Base-by-base conservation (phyloP, 2,113 vertebrate genomes). In the Hystrix cristata region DNA sequence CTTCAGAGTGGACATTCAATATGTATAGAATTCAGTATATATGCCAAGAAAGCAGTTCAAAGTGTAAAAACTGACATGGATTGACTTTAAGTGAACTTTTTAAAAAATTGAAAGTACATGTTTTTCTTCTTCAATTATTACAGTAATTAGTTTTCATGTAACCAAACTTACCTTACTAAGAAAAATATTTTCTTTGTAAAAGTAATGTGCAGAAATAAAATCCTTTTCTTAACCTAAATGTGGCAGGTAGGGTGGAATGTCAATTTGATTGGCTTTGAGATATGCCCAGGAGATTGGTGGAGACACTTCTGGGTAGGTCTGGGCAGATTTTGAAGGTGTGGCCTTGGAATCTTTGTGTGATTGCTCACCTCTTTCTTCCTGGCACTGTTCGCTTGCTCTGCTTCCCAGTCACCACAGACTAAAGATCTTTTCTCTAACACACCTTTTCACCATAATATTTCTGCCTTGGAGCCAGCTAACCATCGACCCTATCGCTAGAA, bases 101-200 rank as follows among this genome's bases (percentile, higher is more conserved):
- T 31, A 6, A 95, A 92, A 92, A 91, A 46, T 72, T 23, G 88
- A 62, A 90, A 93, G 0, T 18, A 93, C 8, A 27, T 74, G 21
- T 16, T 89, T 94, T 31, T 78, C 7, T 93, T 93, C 71, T 92
- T 84, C 80, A 88, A 69, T 67, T 84, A 78, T 90, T 72, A 78
- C 14, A 78, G 72, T 48, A 78, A 87, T 90, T 72, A 23, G 38
- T 92, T 92, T 94, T 34, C 21, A 69, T 74, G 7, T 87, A 84
- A 34, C 19, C 64, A 87, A 86, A 65, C 10, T 82, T 96, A 59
- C 7, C 29, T 81, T 69, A 90, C 48, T 55, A 85, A 82, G 31
- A 88, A 93, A 96, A 87, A 78, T 90, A 90, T 38, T 86, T 93
- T 91, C 53, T 81, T 65, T 90, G 59, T 89, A 80, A 93, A 96